Evolutionary conservation across 2,797 vertebrate species (phyloP).

Genomic region (Clarias pachynema): DNA sequence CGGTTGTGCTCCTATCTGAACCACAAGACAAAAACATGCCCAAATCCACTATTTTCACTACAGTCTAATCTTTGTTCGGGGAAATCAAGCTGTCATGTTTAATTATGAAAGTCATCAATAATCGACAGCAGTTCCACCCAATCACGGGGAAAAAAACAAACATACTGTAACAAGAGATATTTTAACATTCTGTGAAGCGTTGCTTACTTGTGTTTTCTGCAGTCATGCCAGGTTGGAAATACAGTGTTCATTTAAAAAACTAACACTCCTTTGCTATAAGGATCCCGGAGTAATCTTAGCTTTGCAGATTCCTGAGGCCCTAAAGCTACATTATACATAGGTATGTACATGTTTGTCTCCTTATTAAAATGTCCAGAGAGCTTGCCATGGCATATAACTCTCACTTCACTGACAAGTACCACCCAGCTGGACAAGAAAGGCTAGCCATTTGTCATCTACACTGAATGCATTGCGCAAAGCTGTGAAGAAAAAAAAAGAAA

Average conservation of each 20-base stretch:
- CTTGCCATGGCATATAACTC: slow-evolving; percentile 46
- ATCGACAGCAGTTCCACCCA: background rate
- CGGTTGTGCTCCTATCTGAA: background rate
- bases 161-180: background rate
- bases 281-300: slow-evolving; percentile 40
- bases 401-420: slow-evolving; percentile 53
- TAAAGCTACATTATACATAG: slow-evolving; percentile 41
- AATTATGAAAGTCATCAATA: background rate
- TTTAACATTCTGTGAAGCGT: background rate
- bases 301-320: slow-evolving; percentile 37
- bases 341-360: slow-evolving; percentile 38
- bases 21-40: background rate
- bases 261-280: slow-evolving; percentile 15
- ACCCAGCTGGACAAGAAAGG: slow-evolving; percentile 57
- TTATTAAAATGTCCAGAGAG: slow-evolving; percentile 40
- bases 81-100: slow-evolving; percentile 3
- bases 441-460: slow-evolving; percentile 57
- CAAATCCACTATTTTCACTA: background rate
- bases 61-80: slow-evolving; percentile 17
- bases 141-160: background rate
- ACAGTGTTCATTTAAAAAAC: background rate
- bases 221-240: slow-evolving; percentile 11
- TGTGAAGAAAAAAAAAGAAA: slow-evolving; percentile 48
- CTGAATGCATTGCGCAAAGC: slow-evolving; percentile 53
- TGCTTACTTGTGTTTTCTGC: background rate